Evolutionary conservation across 2,113 vertebrate genomes (phyloP).

Genomic region (Thalassarche chlororhynchos): DNA sequence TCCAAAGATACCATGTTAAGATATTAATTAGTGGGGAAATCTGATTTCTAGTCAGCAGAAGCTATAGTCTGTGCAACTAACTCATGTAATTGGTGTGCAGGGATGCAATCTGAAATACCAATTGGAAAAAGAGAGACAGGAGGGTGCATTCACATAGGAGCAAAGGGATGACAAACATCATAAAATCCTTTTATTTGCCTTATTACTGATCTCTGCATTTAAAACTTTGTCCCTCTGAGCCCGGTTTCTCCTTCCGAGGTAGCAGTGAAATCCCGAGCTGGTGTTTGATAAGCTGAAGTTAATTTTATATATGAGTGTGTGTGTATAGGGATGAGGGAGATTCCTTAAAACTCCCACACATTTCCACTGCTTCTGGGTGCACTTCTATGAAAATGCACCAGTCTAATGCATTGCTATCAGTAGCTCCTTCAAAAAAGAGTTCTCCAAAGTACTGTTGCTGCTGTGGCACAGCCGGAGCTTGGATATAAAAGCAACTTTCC

Average conservation of each 20-base stretch:
- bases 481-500: background rate
- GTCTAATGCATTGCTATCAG: background rate
- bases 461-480: background rate
- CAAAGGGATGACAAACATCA: slow-evolving; percentile 14
- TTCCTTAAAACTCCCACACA: background rate
- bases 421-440: background rate
- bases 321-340: background rate
- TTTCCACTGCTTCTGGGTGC: background rate
- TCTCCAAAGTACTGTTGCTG: background rate
- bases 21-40: background rate
- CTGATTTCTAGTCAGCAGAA: background rate
- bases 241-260: background rate
- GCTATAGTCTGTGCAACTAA: background rate
- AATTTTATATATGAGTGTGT: background rate
- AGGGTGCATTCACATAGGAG: background rate
- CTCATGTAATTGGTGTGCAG: background rate
- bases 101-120: slow-evolving; percentile 23
- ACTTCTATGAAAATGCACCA: background rate
- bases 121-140: background rate
- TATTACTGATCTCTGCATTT: background rate
- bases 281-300: background rate
- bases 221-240: slow-evolving; percentile 24
- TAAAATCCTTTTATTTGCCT: background rate
- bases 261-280: background rate
- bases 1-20: background rate